Evolutionary conservation across 2,888 invertebrate genomes (phyloP).

Genomic region (Plusia festucae): DNA sequence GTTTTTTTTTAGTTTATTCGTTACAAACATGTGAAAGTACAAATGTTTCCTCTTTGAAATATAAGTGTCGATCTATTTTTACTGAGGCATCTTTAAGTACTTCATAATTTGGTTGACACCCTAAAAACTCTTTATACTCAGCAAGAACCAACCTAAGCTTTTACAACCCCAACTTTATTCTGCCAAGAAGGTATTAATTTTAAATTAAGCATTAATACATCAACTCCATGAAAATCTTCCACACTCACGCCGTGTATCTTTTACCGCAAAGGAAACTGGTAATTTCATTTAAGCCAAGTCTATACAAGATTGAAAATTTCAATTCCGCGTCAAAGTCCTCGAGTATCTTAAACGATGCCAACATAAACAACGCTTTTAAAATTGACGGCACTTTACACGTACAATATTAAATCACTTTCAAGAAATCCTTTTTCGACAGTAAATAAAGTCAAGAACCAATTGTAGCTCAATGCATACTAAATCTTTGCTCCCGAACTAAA

Average conservation of each 20-base stretch:
- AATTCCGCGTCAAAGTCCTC: not conserved
- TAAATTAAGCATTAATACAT: not conserved
- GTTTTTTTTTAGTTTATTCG: too few relatives aligned
- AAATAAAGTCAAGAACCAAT: not conserved
- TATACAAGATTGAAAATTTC: constrained; percentile 4
- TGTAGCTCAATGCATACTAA: not conserved
- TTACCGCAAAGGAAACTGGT: not conserved
- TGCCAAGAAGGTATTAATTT: not conserved
- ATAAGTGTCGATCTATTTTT: too few relatives aligned
- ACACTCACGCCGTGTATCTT: not conserved
- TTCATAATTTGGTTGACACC: not conserved
- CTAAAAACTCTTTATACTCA: not conserved
- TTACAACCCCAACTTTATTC: not conserved
- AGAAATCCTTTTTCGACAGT: not conserved
- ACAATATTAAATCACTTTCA: not conserved
- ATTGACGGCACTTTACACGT: not conserved
- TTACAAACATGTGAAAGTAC: too few relatives aligned
- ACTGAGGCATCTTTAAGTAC: too few relatives aligned
- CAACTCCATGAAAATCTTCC: not conserved
- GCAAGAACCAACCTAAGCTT: too few relatives aligned
- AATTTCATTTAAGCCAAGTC: not conserved
- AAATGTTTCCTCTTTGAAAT: too few relatives aligned
- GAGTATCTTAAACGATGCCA: not conserved
- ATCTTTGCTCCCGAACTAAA: constrained; percentile 5
- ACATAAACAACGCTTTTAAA: not conserved